These are phyloP conservation scores for Orthonychiurus folsomi DNA, from an alignment of 2,888 invertebrate species.

Conservation along the genomic window DNA sequence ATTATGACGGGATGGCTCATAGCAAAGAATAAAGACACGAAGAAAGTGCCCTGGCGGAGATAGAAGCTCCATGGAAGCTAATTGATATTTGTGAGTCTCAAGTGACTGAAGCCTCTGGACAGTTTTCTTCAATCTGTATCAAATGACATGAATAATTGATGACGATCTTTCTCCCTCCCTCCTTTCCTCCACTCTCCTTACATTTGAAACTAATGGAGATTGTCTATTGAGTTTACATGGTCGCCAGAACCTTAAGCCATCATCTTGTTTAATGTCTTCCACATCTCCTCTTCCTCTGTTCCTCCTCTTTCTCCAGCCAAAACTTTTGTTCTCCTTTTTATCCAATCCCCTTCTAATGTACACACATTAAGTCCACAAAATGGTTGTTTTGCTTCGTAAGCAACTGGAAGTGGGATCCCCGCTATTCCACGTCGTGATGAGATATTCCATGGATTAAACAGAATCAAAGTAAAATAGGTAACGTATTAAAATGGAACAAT, in stretches of 20 bases:
- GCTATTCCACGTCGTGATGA: too few relatives aligned
- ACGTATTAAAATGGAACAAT: too few relatives aligned
- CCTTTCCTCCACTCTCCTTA: background rate
- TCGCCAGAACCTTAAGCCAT: background rate
- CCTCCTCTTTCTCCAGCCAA: background rate
- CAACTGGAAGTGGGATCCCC: too few relatives aligned
- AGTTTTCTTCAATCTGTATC: constrained; percentile 20
- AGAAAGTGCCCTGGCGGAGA: too few relatives aligned
- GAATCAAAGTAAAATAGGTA: too few relatives aligned
- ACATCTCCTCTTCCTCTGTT: background rate
- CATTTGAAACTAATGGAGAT: background rate
- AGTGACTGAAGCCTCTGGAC: constrained; percentile 15
- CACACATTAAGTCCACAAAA: too few relatives aligned
- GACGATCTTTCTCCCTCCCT: background rate
- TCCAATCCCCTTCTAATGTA: too few relatives aligned
- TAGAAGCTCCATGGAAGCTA: constrained; percentile 18
- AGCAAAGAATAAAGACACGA: background rate
- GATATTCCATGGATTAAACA: too few relatives aligned
- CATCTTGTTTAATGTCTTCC: background rate
- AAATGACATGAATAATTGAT: constrained; percentile 28
- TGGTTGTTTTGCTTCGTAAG: too few relatives aligned
- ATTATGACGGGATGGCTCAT: background rate
- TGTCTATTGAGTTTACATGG: background rate
- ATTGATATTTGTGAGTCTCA: constrained; percentile 27
- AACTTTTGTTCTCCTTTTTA: too few relatives aligned